These are phyloP conservation scores for Ochotona curzoniae DNA, from an alignment of 2,113 vertebrate species.

Conservation along the genomic window DNA sequence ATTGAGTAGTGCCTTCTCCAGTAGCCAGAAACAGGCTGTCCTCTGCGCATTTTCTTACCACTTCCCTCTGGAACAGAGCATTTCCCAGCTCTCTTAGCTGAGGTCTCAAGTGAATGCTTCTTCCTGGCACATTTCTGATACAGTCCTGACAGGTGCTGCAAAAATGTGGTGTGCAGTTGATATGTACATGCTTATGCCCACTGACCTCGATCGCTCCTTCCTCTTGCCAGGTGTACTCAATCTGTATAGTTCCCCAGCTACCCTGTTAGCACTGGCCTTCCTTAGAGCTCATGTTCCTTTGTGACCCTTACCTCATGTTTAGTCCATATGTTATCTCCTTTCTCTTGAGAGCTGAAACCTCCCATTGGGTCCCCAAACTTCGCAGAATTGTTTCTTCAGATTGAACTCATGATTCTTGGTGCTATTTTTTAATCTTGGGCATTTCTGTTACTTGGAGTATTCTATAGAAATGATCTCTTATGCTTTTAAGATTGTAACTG, in stretches of 20 bases:
- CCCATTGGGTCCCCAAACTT: not conserved
- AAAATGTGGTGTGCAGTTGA: not conserved
- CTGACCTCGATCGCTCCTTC: not conserved
- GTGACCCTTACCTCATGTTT: not conserved
- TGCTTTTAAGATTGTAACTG: not conserved
- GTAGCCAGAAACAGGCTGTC: not conserved
- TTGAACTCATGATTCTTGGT: not conserved
- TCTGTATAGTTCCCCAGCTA: not conserved
- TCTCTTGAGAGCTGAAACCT: not conserved
- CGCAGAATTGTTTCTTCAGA: not conserved
- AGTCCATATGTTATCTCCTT: not conserved
- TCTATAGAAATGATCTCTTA: not conserved
- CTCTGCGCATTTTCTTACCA: not conserved
- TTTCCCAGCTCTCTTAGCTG: not conserved
- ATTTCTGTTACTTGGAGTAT: not conserved
- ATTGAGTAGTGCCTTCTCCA: not conserved
- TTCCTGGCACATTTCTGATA: not conserved
- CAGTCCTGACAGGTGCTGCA: not conserved
- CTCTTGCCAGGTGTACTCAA: not conserved
- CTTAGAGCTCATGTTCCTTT: not conserved
- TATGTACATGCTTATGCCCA: not conserved
- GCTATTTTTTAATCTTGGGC: slow-evolving; percentile 13
- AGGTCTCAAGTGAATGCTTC: not conserved
- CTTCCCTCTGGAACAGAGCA: not conserved
- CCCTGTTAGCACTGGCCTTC: not conserved